phyloP scores from a whole-genome alignment of 2,888 invertebrate species.

The Cheilosia vernalis region DNA sequence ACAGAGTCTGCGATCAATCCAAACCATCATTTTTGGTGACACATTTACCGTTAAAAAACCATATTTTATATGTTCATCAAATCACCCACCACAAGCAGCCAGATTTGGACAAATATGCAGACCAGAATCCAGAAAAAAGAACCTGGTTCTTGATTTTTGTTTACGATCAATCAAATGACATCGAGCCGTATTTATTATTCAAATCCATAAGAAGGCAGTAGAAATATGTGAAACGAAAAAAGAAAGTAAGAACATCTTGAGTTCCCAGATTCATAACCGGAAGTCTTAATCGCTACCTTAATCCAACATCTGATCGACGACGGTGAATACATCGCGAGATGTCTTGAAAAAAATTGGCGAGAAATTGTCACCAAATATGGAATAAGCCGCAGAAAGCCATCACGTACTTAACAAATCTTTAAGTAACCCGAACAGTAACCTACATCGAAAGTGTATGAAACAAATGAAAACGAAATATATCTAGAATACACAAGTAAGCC shows the following conservation, averaged over 20 bases:
- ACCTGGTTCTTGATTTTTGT: not conserved
- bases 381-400: conserved; percentile 6
- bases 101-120: not conserved
- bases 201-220: no score
- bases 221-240: not conserved
- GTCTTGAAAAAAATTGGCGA: conserved; percentile 22
- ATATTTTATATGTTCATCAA: conserved; percentile 13
- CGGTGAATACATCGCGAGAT: not conserved
- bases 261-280: conserved; percentile 15
- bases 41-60: conserved; percentile 12
- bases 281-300: conserved; percentile 8
- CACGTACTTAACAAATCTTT: conserved; percentile 14
- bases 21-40: not conserved
- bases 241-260: not conserved
- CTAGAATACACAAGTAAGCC: conserved; percentile 42
- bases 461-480: conserved; percentile 50
- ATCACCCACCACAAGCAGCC: conserved; percentile 6
- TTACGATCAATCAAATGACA: conserved; percentile 4
- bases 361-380: conserved; percentile 44
- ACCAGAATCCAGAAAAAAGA: not conserved
- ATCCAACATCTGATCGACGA: not conserved
- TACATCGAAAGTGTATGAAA: conserved; percentile 7
- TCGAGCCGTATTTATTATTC: not conserved
- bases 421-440: conserved; percentile 24
- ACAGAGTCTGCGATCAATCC: not conserved